Base-by-base conservation (phyloP, 2,113 vertebrate genomes). In the Neotoma lepida region DNA sequence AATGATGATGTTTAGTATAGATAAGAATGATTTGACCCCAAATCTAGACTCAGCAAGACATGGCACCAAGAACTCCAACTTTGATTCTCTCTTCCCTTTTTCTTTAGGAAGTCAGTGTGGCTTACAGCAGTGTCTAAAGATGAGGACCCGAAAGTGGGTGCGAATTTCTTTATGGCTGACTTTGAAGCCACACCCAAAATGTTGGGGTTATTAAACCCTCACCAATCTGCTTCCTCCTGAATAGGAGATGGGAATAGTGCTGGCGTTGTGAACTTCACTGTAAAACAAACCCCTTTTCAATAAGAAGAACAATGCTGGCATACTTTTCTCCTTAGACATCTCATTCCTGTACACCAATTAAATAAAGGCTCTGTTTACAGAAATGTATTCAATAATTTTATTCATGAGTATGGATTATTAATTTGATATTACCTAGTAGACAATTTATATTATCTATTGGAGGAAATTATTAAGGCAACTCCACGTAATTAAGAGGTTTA, bases 61-160 rank as follows among this genome's bases (percentile, higher is more conserved):
- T 63, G n/a, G 33, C 13, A 28, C 10, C 54, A 20, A 61, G 56
- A 24, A 17, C 35, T 18, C 68, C 51, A 66, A 84, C 12, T 9
- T 6, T 73, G 6, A 18, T 35, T 82, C 35, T 8, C 66, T 70
- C 84, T 95, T 49, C 76, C 35, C 51, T n/a, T 76, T 85, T 73
- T 86, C 66, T 89, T 80, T 44, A 96, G 97, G 92, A 88, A 93
- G 78, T 94, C 95, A 24, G 35, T 77, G 30, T 88, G 94, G 94
- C 66, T 97, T 26, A 81, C 24, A 74, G 28, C 94, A 88, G 90
- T 86, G 74, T 94, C 88, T 54, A 58, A 39, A 68, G 93, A 88
- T 0, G 26, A 96, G 89, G 85, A 94, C 46, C 39, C 46, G 2
- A 71, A 92, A 56, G 6, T 76, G 18, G 33, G 39, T 26, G 12